Evolutionary conservation across 2,797 vertebrate genomes (phyloP).

Genomic region (Fringilla coelebs): DNA sequence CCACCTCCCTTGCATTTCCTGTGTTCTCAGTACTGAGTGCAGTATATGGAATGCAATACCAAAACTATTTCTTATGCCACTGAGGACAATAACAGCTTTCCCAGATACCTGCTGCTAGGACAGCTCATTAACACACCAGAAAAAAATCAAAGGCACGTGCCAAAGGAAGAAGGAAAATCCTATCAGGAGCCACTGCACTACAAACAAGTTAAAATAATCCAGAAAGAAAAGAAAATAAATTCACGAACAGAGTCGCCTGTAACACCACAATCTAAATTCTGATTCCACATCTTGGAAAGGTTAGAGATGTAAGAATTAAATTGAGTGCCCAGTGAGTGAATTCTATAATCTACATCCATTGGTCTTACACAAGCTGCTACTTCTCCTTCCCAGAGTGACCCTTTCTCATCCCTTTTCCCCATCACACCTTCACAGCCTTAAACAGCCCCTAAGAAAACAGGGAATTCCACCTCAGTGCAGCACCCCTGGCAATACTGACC

Average conservation of each 20-base stretch:
- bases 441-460: neutral
- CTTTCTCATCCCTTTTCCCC: neutral
- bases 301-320: neutral
- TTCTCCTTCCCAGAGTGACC: neutral
- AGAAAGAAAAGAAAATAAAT: neutral
- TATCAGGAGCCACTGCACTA: neutral
- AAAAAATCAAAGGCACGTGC: neutral
- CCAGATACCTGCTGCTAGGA: neutral
- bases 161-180: neutral
- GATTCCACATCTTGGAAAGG: neutral
- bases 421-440: neutral
- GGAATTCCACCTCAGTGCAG: neutral
- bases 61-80: neutral
- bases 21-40: neutral
- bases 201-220: neutral
- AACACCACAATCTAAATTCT: neutral
- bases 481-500: constrained; percentile 72
- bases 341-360: neutral
- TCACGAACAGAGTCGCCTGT: neutral
- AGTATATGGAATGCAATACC: neutral
- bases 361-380: neutral
- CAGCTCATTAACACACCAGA: neutral
- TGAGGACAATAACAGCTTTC: neutral
- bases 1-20: neutral
- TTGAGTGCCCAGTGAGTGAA: accelerated